phyloP scores from a whole-genome alignment of 1,140 invertebrate species.

The Caenorhabditis elegans region DNA sequence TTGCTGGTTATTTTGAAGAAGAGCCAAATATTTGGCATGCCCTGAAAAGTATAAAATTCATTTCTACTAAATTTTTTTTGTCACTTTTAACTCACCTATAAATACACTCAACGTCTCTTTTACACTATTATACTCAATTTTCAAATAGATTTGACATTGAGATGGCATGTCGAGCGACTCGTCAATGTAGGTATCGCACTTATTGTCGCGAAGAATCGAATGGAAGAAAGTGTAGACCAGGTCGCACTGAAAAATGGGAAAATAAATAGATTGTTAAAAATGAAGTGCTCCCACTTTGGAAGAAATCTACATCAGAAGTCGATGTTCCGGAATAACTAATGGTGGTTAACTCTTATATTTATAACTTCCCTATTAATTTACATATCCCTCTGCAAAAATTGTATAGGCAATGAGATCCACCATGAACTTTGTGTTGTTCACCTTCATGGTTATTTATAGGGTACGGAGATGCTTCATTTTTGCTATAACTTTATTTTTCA shows the following conservation, averaged over 20 bases:
- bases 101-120: slow-evolving; percentile 34
- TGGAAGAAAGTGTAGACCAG: slow-evolving; percentile 97
- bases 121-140: slow-evolving; percentile 2
- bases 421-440: no score
- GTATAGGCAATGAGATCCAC: no score
- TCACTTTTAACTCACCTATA: slow-evolving; percentile 8
- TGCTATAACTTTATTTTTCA: no score
- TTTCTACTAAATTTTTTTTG: neutral
- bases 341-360: neutral
- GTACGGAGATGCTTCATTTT: no score
- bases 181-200: slow-evolving; percentile 69
- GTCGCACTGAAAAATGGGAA: slow-evolving; percentile 77
- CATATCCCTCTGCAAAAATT: no score
- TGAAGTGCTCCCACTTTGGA: no score
- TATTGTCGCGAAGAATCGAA: slow-evolving; percentile 78
- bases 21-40: slow-evolving; percentile 41
- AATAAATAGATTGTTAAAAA: neutral
- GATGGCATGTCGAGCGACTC: neutral
- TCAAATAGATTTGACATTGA: slow-evolving; percentile 36
- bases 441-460: no score
- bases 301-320: neutral
- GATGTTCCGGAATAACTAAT: slow-evolving; percentile 4
- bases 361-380: no score
- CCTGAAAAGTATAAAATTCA: slow-evolving; percentile 36
- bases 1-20: slow-evolving; percentile 18